These are phyloP conservation scores for Tachina fera DNA, from an alignment of 2,888 invertebrate genomes.

Conservation along the genomic window DNA sequence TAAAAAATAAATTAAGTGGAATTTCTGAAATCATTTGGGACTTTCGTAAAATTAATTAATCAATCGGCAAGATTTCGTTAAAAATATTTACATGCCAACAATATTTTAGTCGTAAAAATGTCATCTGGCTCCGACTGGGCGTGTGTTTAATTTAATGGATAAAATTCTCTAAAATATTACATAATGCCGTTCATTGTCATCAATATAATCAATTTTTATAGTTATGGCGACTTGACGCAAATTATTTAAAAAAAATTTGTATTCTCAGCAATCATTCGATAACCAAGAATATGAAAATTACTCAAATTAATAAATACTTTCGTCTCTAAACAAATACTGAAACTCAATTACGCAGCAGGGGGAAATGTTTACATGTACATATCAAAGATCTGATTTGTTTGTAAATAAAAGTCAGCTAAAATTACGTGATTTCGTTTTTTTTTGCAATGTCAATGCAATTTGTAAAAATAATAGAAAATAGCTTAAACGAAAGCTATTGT, in stretches of 20 bases:
- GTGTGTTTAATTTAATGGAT: no score
- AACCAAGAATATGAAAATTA: neutral
- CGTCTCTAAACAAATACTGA: constrained; percentile 39
- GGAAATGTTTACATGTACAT: constrained; percentile 18
- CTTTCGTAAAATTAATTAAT: no score
- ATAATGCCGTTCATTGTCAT: neutral
- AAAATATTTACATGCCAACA: no score
- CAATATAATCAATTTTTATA: neutral
- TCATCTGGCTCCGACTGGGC: no score
- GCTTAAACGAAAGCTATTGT: constrained; percentile 9
- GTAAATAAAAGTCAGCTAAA: constrained; percentile 44
- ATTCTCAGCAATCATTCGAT: neutral
- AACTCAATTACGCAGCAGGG: constrained; percentile 47
- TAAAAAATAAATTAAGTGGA: no score
- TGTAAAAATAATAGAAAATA: constrained; percentile 13
- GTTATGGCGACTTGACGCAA: neutral
- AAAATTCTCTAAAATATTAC: neutral
- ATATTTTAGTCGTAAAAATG: no score
- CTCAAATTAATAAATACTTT: constrained; percentile 5
- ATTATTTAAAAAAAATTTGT: constrained; percentile 1
- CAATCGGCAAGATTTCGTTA: no score
- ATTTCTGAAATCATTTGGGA: no score
- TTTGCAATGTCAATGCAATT: constrained; percentile 54
- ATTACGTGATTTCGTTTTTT: constrained; percentile 58
- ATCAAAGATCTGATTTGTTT: constrained; percentile 38